These are phyloP conservation scores for Percopsis transmontana DNA, from an alignment of 2,113 vertebrate species.

Conservation along the genomic window DNA sequence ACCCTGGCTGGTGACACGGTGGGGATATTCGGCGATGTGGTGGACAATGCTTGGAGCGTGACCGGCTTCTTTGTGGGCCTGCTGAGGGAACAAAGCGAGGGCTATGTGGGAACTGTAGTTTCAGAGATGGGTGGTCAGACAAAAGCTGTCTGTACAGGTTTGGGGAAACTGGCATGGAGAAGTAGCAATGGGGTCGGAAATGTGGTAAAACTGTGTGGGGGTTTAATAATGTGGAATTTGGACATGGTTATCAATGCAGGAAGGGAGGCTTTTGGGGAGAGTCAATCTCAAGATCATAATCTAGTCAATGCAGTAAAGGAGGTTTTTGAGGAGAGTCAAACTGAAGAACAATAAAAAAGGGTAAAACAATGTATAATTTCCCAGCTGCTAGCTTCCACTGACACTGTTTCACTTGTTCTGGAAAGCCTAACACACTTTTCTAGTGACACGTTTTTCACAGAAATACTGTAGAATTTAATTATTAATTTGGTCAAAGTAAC, in stretches of 20 bases:
- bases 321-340: neutral
- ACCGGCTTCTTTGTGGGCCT: slow-evolving; percentile 57
- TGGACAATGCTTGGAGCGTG: slow-evolving; percentile 67
- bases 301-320: neutral
- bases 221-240: slow-evolving; percentile 44
- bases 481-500: neutral
- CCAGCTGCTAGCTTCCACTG: slow-evolving; percentile 15
- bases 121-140: slow-evolving; percentile 73
- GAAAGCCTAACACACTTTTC: slow-evolving; percentile 9
- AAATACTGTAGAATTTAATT: too few relatives aligned
- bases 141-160: slow-evolving; percentile 60
- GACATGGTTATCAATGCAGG: slow-evolving; percentile 36
- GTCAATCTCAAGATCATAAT: slow-evolving; percentile 25
- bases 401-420: slow-evolving; percentile 32
- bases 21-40: slow-evolving; percentile 49
- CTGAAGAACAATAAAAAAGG: neutral
- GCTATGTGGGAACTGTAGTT: slow-evolving; percentile 58
- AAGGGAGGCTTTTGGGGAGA: slow-evolving; percentile 54
- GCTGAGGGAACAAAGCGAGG: slow-evolving; percentile 56
- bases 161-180: slow-evolving; percentile 63
- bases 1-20: slow-evolving; percentile 64
- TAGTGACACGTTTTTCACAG: neutral
- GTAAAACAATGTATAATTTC: neutral
- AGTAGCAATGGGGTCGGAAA: slow-evolving; percentile 60
- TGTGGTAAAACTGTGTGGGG: slow-evolving; percentile 31